These are phyloP conservation scores for Anolis sagrei DNA, from an alignment of 2,113 vertebrate species.

Conservation along the genomic window DNA sequence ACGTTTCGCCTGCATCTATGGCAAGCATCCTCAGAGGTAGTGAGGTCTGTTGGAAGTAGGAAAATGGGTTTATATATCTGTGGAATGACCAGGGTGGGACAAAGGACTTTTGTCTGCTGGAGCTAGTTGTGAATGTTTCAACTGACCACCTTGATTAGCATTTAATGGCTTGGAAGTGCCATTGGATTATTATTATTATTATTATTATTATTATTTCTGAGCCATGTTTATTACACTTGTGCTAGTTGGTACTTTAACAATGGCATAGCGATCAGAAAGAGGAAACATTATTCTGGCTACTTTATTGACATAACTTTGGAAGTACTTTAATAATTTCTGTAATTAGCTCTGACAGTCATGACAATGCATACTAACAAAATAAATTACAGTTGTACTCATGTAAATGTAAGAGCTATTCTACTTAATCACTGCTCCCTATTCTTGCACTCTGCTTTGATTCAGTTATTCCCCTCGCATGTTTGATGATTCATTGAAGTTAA, in stretches of 20 bases:
- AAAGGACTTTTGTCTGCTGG: too few species aligned
- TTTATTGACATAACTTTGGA: neutral
- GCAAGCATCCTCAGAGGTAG: too few species aligned
- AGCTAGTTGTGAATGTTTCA: too few species aligned
- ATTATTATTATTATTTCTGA: too few species aligned
- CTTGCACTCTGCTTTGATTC: constrained; percentile 29
- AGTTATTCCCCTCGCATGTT: neutral
- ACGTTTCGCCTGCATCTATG: too few species aligned
- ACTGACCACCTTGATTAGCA: too few species aligned
- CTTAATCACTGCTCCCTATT: constrained; percentile 9
- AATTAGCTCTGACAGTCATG: neutral
- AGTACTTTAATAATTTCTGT: neutral
- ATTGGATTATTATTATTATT: too few species aligned
- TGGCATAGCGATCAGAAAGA: neutral
- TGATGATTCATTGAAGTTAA: constrained; percentile 33
- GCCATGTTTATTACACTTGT: neutral
- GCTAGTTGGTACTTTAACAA: neutral
- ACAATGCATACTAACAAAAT: constrained; percentile 1
- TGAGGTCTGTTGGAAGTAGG: too few species aligned
- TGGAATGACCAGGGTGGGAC: too few species aligned
- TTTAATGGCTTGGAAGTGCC: too few species aligned
- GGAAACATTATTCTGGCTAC: neutral
- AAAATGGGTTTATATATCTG: too few species aligned
- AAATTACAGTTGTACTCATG: neutral
- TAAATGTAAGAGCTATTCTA: constrained; percentile 20